Evolutionary conservation across 2,888 invertebrate genomes (phyloP).

Genomic region (Macaria liturata): DNA sequence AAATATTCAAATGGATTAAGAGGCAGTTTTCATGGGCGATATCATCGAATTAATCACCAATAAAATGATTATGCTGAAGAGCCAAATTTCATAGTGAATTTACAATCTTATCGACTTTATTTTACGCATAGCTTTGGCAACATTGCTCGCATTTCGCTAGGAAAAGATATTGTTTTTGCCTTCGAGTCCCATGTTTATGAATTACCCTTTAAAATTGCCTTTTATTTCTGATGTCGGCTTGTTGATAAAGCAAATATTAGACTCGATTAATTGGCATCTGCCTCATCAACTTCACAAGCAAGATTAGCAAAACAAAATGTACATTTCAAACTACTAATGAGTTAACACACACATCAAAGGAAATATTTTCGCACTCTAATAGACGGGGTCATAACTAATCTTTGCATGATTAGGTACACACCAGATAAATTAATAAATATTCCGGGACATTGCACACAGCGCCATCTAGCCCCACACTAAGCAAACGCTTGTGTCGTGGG

Average conservation of each 20-base stretch:
- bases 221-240: neutral
- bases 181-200: neutral
- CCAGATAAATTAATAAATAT: too few relatives aligned
- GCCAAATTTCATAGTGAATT: neutral
- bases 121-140: conserved; percentile 2
- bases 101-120: neutral
- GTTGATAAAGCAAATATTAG: conserved; percentile 3
- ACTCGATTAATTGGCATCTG: conserved; percentile 13
- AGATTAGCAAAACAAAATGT: conserved; percentile 19
- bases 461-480: too few relatives aligned
- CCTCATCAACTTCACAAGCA: conserved; percentile 16
- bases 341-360: conserved; percentile 29
- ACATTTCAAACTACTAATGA: conserved; percentile 10
- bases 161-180: neutral
- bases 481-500: too few relatives aligned
- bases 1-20: neutral
- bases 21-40: neutral
- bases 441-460: too few relatives aligned
- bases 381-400: conserved; percentile 15
- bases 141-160: neutral
- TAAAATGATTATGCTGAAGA: neutral
- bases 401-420: conserved; percentile 19
- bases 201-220: neutral
- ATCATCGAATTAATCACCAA: conserved; percentile 1
- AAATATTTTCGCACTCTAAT: conserved; percentile 25